These are phyloP conservation scores for Tipula helvola DNA, from an alignment of 2,888 invertebrate species.

Conservation along the genomic window DNA sequence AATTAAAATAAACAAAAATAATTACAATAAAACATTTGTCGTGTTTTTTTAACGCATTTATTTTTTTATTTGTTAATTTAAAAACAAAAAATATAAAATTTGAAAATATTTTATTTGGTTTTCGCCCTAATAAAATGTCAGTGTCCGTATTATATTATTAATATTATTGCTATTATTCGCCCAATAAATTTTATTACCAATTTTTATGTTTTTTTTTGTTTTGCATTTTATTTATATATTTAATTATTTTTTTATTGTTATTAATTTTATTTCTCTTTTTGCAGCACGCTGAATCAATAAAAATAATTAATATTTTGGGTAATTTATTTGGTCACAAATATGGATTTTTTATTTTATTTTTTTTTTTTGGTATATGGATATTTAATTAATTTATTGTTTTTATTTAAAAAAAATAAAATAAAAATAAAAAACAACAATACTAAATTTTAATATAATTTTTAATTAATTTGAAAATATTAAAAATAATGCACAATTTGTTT, in stretches of 20 bases:
- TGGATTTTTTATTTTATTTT: neutral
- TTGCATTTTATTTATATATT: neutral
- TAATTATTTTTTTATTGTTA: neutral
- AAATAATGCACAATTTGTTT: neutral
- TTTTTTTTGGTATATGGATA: neutral
- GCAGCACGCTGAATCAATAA: neutral
- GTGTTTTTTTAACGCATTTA: neutral
- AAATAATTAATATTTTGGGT: neutral
- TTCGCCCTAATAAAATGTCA: neutral
- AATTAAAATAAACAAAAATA: neutral
- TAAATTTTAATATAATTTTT: neutral
- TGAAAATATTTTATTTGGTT: neutral
- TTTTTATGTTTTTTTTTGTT: neutral
- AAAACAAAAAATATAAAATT: neutral
- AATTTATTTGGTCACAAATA: neutral
- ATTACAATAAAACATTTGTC: neutral
- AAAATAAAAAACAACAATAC: neutral
- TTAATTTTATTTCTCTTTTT: neutral
- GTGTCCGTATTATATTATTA: neutral
- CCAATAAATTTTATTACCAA: neutral
- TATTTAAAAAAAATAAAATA: too few species aligned
- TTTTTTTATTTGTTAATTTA: neutral
- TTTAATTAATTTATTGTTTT: neutral
- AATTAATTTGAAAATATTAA: neutral
- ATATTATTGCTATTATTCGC: neutral